Percentiles rank a stretch among this genome's conserved stretches.
These are phyloP conservation scores for Phrynosoma blainvillii DNA, from an alignment of 2,113 vertebrate genomes.

Conservation along the genomic window DNA sequence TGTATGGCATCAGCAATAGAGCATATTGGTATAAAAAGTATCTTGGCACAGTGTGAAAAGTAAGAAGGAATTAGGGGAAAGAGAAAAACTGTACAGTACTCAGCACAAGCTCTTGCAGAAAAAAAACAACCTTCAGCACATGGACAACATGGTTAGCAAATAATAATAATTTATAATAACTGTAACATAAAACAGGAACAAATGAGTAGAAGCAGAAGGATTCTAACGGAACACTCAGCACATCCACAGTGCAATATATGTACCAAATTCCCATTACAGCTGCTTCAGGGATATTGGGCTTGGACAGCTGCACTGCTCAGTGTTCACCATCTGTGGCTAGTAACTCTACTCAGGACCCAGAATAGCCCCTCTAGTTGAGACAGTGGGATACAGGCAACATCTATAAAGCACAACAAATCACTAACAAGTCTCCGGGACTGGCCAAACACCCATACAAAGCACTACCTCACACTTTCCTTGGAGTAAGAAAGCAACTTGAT, in stretches of 20 bases:
- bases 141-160: neutral
- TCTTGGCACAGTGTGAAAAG: neutral
- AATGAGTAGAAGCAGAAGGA: slow-evolving; percentile 53
- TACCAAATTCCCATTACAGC: slow-evolving; percentile 64
- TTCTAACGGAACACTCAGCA: slow-evolving; percentile 40
- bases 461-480: slow-evolving; percentile 18
- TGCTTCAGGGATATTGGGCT: slow-evolving; percentile 58
- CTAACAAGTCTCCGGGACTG: slow-evolving; percentile 43
- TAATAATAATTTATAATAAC: slow-evolving; percentile 49
- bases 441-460: neutral
- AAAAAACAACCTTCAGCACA: neutral
- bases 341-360: slow-evolving; percentile 16
- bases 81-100: neutral
- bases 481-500: slow-evolving; percentile 1
- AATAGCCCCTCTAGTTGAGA: neutral
- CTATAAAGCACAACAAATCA: slow-evolving; percentile 31
- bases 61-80: neutral
- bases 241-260: slow-evolving; percentile 46
- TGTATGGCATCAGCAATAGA: neutral
- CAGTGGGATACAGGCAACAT: slow-evolving; percentile 25
- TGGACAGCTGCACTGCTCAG: slow-evolving; percentile 59
- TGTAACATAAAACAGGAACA: slow-evolving; percentile 44
- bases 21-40: neutral
- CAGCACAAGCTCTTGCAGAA: neutral
- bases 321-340: slow-evolving; percentile 59